A percentile compares a stretch with the other conserved stretches of the same genome.
Conservation (phyloP, 2,113 vertebrate genomes). For the Pomatorhinus ruficollis region DNA sequence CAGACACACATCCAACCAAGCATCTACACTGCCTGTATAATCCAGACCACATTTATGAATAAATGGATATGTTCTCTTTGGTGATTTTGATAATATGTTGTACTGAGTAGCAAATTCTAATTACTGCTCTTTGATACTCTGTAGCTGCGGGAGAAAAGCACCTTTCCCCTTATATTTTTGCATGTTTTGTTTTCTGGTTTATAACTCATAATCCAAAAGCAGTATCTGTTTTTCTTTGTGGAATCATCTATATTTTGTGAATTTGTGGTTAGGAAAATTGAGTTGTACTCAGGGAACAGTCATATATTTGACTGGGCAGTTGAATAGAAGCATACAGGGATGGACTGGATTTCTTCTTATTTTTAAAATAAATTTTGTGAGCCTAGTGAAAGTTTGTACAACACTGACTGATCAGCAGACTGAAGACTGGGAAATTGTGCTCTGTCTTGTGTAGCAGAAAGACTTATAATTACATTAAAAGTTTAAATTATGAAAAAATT, state of each 20-base stretch:
- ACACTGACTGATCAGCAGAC: background rate
- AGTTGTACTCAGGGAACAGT: background rate
- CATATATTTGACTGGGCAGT: background rate
- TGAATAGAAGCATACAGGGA: background rate
- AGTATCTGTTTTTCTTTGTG: constrained; percentile 1
- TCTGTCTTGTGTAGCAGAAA: background rate
- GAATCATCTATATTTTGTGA: background rate
- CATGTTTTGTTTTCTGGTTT: constrained; percentile 14
- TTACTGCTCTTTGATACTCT: background rate
- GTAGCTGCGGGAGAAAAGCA: constrained; percentile 3
- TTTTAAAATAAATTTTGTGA: background rate
- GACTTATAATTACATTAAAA: background rate
- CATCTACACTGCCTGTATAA: constrained; percentile 28
- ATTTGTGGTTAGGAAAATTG: background rate
- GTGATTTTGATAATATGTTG: constrained; percentile 38
- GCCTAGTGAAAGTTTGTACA: background rate
- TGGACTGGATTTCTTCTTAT: background rate
- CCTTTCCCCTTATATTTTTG: background rate
- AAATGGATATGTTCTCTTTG: constrained; percentile 18
- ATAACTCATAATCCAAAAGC: background rate
- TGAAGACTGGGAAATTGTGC: background rate
- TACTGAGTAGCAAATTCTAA: constrained; percentile 21
- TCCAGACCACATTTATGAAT: constrained; percentile 45
- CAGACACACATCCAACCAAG: background rate
- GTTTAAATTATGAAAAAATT: background rate